A percentile compares a stretch with the other conserved stretches of the same genome.
Evolutionary conservation across 2,113 vertebrate genomes (phyloP).

Genomic region (Daubentonia madagascariensis): DNA sequence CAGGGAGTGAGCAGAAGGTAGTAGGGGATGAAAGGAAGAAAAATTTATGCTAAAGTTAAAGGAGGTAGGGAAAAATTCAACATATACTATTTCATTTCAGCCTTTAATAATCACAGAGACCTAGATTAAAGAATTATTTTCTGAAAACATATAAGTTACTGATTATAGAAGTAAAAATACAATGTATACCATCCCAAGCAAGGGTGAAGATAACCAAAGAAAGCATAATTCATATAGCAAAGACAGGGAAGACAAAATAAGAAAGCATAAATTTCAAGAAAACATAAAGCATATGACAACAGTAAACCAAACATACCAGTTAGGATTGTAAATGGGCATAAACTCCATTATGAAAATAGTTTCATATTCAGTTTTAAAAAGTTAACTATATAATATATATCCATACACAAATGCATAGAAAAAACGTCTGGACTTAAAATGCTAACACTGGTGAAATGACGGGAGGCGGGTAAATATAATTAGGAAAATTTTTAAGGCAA

Average conservation of each 20-base stretch:
- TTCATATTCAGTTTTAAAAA: background rate
- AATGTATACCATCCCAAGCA: background rate
- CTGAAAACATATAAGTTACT: background rate
- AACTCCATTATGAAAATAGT: background rate
- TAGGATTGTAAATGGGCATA: background rate
- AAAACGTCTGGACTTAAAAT: background rate
- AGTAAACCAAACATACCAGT: background rate
- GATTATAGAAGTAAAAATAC: background rate
- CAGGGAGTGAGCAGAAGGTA: background rate
- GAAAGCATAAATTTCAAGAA: background rate
- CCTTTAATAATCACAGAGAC: background rate
- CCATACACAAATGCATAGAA: background rate
- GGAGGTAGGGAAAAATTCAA: background rate
- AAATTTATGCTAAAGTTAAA: conserved; percentile 28
- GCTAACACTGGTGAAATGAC: background rate
- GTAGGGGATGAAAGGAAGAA: background rate
- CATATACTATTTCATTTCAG: background rate
- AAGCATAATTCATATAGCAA: background rate
- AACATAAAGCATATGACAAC: background rate
- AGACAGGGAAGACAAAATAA: background rate
- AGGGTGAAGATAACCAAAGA: background rate
- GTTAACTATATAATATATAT: background rate
- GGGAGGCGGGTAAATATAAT: background rate
- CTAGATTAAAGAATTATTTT: background rate
- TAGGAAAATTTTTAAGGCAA: background rate